phyloP scores from a whole-genome alignment of 2,888 invertebrate species.

The Cancer borealis region DNA sequence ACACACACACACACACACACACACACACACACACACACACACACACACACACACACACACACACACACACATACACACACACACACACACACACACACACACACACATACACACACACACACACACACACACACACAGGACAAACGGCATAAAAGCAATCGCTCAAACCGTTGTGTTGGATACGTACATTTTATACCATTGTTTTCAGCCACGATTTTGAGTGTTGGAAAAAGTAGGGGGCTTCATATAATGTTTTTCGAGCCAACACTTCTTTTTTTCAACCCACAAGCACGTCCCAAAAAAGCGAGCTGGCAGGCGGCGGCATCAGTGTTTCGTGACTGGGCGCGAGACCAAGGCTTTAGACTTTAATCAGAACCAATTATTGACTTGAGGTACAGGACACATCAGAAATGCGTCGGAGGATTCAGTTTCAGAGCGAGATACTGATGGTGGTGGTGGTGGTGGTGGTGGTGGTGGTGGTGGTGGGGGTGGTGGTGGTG shows the following conservation, averaged over 20 bases:
- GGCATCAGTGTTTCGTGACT: not conserved
- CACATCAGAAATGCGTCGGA: not conserved
- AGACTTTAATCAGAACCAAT: slow-evolving; percentile 32
- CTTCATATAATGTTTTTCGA: slow-evolving; percentile 10
- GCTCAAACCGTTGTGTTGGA: slow-evolving; percentile 5
- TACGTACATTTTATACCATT: slow-evolving; percentile 5
- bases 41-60: not conserved
- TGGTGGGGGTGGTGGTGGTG: not conserved
- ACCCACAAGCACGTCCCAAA: not conserved
- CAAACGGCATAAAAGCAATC: slow-evolving; percentile 31
- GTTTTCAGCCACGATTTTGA: not conserved
- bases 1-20: not conserved
- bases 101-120: not conserved
- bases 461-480: not conserved
- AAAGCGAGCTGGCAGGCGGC: not conserved
- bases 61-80: not conserved
- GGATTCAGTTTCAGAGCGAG: not conserved
- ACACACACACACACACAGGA: not conserved
- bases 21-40: not conserved
- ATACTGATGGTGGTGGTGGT: not conserved
- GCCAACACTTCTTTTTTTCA: not conserved
- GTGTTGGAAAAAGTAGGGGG: not conserved
- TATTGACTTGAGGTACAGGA: not conserved
- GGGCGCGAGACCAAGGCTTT: not conserved
- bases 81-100: not conserved